Evolutionary conservation across 1,140 invertebrate genomes (phyloP).

Genomic region (Pollicipes pollicipes): DNA sequence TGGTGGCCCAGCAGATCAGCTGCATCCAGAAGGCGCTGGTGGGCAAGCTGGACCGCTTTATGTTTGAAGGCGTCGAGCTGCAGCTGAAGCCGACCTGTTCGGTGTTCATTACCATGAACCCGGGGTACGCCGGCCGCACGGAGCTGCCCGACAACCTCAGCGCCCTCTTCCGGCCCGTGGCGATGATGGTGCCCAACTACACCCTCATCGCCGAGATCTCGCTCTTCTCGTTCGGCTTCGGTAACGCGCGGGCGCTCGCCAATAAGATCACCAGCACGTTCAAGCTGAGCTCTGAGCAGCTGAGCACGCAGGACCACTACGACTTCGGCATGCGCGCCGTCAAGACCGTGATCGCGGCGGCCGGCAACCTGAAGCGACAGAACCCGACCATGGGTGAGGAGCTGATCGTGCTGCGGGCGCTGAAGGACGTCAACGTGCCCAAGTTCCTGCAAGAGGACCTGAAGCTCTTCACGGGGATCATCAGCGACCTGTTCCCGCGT

Average conservation of each 20-base stretch:
- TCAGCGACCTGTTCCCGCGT: slow-evolving; percentile 75
- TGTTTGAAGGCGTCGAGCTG: slow-evolving; percentile 81
- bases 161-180: slow-evolving; percentile 64
- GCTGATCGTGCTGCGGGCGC: slow-evolving; percentile 45
- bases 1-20: slow-evolving; percentile 70
- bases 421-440: slow-evolving; percentile 78
- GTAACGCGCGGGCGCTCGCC: slow-evolving; percentile 19
- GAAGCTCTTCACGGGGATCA: slow-evolving; percentile 74
- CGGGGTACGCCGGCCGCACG: slow-evolving; percentile 29
- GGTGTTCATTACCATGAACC: slow-evolving; percentile 42
- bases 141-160: slow-evolving; percentile 56
- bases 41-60: slow-evolving; percentile 53
- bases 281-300: slow-evolving; percentile 71
- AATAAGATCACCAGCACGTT: slow-evolving; percentile 78
- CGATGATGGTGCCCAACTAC: slow-evolving; percentile 86
- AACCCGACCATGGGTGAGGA: slow-evolving; percentile 55
- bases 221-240: slow-evolving; percentile 72
- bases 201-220: slow-evolving; percentile 76
- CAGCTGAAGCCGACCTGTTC: slow-evolving; percentile 73
- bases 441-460: slow-evolving; percentile 62
- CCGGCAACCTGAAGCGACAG: slow-evolving; percentile 65
- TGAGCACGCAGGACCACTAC: slow-evolving; percentile 80
- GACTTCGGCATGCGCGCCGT: slow-evolving; percentile 43
- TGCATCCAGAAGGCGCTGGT: slow-evolving; percentile 66
- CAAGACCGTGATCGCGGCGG: slow-evolving; percentile 63